Evolutionary conservation across 2,797 vertebrate genomes (phyloP), one percentile per base, ranked within the genome.

Genomic region (Pseudomugil tenellus): DNA sequence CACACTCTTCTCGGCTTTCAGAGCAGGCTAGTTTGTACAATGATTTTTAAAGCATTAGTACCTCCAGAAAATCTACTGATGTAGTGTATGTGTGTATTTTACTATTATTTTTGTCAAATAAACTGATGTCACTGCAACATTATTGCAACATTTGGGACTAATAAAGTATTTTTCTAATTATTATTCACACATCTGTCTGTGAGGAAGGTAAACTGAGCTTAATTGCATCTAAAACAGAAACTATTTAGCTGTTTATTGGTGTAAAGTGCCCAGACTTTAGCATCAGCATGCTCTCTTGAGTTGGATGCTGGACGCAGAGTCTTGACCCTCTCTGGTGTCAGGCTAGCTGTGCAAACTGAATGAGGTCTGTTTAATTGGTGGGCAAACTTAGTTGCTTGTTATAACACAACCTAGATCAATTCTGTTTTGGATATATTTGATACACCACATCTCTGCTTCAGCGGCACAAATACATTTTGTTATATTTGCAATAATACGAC

Each of bases 401-500:
- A 23, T 32, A 28, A 70, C 66, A 48, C 63, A 63, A 61, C 57
- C 53, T 29, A 63, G 23, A 35, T n/a, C 13, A 13, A 37, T 25
- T 6, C 59, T 58, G 63, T 39, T 58, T 25, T 55, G 34, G 59
- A 26, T 58, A 28, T 52, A 29, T 14, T 31, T 65, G 72, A 65
- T 76, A 31, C 43, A 60, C 43, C 34, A 65, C 17, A 49, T 74
- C n/a, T 25, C 16, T 14, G 23, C 48, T 63, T 31, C 2, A 1
- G 19, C 14, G 12, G 51, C 25, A 13, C 62, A 62, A 23, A 68
- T 34, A 32, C 1, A 2, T 46, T 65, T 75, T 57, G 41, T 69
- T 80, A 35, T 49, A 10, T 56, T 61, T 21, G 32, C 31, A 57
- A 53, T 60, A 72, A 64, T 51, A 46, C 63, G 31, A 66, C 43